phyloP scores from a whole-genome alignment of 2,113 vertebrate species.

The Falco punctatus region DNA sequence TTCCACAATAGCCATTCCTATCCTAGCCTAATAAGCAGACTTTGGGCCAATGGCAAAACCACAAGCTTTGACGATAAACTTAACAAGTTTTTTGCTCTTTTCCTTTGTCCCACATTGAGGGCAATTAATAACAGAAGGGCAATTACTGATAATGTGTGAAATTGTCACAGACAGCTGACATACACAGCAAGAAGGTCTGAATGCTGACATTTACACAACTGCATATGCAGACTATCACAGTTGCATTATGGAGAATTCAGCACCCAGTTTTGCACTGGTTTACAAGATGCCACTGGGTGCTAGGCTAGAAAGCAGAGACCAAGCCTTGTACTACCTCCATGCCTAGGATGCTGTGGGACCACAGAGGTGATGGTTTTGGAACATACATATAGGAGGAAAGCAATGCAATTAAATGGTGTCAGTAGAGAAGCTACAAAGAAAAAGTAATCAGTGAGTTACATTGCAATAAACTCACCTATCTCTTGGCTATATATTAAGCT shows the following conservation, averaged over 20 bases:
- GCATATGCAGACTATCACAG: background rate
- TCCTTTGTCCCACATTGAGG: background rate
- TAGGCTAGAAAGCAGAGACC: background rate
- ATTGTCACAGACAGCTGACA: background rate
- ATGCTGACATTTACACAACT: background rate
- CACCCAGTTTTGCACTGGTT: background rate
- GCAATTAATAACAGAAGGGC: background rate
- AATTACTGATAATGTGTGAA: background rate
- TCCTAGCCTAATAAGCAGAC: background rate
- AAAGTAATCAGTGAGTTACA: background rate
- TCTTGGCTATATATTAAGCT: slow-evolving; percentile 53
- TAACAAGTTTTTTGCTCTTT: slow-evolving; percentile 9
- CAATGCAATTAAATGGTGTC: background rate
- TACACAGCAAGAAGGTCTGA: background rate
- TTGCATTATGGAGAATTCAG: background rate
- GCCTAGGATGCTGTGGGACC: background rate
- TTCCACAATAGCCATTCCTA: background rate
- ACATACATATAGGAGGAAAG: background rate
- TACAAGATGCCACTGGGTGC: background rate
- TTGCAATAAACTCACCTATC: slow-evolving; percentile 65
- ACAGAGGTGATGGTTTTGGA: background rate
- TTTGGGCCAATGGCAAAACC: slow-evolving; percentile 22
- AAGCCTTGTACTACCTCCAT: background rate
- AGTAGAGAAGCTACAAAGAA: background rate
- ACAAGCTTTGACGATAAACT: slow-evolving; percentile 3